Evolutionary conservation across 2,113 vertebrate species (phyloP).

Genomic region (Daboia siamensis): DNA sequence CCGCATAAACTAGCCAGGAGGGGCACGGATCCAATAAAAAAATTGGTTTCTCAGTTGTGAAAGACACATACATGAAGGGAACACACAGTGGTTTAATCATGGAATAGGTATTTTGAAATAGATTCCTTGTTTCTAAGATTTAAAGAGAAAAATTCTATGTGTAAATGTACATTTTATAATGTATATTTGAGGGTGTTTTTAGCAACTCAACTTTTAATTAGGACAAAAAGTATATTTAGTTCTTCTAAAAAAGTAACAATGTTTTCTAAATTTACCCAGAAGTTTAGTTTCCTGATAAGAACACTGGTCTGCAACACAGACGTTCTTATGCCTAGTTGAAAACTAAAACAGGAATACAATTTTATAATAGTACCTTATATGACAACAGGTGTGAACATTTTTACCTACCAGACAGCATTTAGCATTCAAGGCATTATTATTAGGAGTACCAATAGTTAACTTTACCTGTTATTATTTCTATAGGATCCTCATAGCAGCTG

Average conservation of each 20-base stretch:
- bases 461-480: slow-evolving; percentile 76
- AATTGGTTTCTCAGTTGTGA: background rate
- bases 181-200: background rate
- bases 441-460: background rate
- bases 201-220: background rate
- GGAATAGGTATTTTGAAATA: background rate
- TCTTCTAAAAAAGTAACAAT: background rate
- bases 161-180: background rate
- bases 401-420: slow-evolving; percentile 11
- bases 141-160: background rate
- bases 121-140: background rate
- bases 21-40: too few species aligned
- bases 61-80: background rate
- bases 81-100: background rate
- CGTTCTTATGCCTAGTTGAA: background rate
- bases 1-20: too few species aligned
- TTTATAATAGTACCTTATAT: background rate
- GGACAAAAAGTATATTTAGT: background rate
- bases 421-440: background rate
- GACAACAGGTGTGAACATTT: background rate
- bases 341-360: background rate
- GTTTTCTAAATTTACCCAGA: background rate
- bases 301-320: background rate
- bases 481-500: slow-evolving; percentile 67
- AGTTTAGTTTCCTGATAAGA: background rate